Base-by-base conservation (phyloP, 2,888 invertebrate genomes). In the Timandra comae region DNA sequence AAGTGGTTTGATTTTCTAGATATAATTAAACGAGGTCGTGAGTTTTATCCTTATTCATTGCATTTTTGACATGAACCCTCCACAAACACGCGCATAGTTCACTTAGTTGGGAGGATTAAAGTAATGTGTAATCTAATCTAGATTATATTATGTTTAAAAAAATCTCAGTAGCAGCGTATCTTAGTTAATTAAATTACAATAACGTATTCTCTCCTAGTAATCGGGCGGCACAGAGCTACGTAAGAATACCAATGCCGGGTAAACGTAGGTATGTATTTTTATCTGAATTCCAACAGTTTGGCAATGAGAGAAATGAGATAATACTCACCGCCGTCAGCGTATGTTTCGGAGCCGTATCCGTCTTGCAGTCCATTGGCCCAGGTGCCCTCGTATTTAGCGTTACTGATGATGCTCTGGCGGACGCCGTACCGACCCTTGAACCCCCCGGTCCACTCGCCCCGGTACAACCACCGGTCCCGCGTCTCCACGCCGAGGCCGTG, bases 361-460 rank as follows among this genome's bases (percentile, higher is more conserved):
- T 99, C 99, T 84, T 99, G 99, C 42, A 99, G 91, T 51, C 99
- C 99, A 61, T 95, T 96, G 52, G 98, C 97, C 99, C 99, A 99
- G 44, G 98, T 98, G 64, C 98, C 98, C 80, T 98, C 97, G 86
- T 98, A 98, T 79, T 96, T 96, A 63, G 98, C 97, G 54, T 95
- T 95, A 55, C 97, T 97, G 45, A 96, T 94, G 45, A 95, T 93
- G 64, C 97, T 97, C 81, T 98, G 96, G 36, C 99, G 90, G 33
- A 98, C 96, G 22, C 99, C 99, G 85, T 99, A 99, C 48, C 99
- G 93, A 30, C 99, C 99, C 80, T 99, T 99, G 88, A 95, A 97
- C 26, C 99, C 99, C 75, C 97, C 96, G 38, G 98, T 97, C 98
- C 98, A 99, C 87, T 98, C 98, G 43, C 98, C 98, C 46, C 97